Evolutionary conservation across 2,113 vertebrate species (phyloP), one percentile per base, ranked within the genome.

Genomic region (Melanotaenia duboulayi): DNA sequence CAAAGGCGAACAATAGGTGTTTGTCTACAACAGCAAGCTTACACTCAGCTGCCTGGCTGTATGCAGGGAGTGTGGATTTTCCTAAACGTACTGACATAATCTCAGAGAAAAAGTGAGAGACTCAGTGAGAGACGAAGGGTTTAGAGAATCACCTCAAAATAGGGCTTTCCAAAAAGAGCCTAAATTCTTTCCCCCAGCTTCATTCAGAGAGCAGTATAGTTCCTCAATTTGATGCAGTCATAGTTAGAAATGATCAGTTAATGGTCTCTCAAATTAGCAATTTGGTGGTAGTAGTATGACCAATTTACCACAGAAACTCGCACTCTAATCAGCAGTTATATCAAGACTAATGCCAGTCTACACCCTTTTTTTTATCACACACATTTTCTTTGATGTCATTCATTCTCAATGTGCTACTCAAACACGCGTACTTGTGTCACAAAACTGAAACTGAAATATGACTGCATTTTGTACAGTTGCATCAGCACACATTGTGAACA

Each of bases 281-380:
- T 64, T 65, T 44, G 3, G n/a, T n/a, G 16, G 28, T 28, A 61
- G 17, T 16, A 17, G 11, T 35, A 7, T 42, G 52, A 46, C 19
- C 10, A 70, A 3, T 67, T 19, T 20, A 7, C 51, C 51, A 74
- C 59, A 81, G 82, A 88, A 88, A 88, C 74, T 85, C 51, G 70
- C 39, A 24, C 46, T 6, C 0, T 1, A 4, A 39, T 76, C 62
- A 78, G 12, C 6, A 25, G 14, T 48, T 72, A 50, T 83, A 39
- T 76, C 39, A 64, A 28, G 3, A 1, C 49, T 2, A 37, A 50
- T 5, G 60, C 42, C 11, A 10, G 10, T 67, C 40, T 17, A 8
- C 24, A 28, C 16, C 20, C 9, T 60, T 71, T 50, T 54, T 44
- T 46, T 28, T 28, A 5, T 35, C 22, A 35, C 63, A 10, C 28